Conservation (phyloP, 2,888 invertebrate genomes). For the Azorinus chamasolen region DNA sequence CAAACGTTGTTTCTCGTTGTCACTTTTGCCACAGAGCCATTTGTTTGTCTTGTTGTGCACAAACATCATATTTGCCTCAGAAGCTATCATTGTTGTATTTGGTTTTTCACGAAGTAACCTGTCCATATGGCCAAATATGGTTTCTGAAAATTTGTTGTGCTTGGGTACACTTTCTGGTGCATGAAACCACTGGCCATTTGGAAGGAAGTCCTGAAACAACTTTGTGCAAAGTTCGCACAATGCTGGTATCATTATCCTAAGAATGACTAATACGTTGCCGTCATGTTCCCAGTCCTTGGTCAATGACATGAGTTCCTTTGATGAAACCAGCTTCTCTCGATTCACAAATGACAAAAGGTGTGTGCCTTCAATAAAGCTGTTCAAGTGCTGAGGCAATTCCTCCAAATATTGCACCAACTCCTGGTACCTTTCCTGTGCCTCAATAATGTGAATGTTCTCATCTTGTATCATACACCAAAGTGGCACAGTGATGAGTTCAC, state of each 20-base stretch:
- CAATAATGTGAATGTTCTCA: conserved; percentile 11
- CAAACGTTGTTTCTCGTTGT: neutral
- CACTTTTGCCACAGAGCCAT: too few relatives aligned
- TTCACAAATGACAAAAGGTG: conserved; percentile 9
- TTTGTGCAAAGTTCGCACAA: neutral
- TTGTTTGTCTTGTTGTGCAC: too few relatives aligned
- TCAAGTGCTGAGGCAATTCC: neutral
- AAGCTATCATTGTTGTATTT: too few relatives aligned
- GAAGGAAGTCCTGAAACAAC: neutral
- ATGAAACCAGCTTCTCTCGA: neutral
- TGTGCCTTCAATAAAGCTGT: conserved; percentile 1
- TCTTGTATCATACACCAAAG: conserved; percentile 26
- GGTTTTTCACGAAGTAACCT: too few relatives aligned
- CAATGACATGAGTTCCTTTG: neutral
- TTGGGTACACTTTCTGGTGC: neutral
- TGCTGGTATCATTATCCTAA: neutral
- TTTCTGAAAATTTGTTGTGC: too few relatives aligned
- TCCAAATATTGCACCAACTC: conserved; percentile 25
- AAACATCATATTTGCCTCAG: neutral
- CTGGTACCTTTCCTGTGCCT: conserved; percentile 17
- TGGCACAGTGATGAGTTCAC: conserved; percentile 36
- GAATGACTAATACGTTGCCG: neutral
- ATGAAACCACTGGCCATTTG: neutral
- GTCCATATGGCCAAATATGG: too few relatives aligned
- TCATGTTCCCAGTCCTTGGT: neutral